These are phyloP conservation scores for Liolophura sinensis DNA, from an alignment of 1,140 invertebrate species.

Conservation along the genomic window DNA sequence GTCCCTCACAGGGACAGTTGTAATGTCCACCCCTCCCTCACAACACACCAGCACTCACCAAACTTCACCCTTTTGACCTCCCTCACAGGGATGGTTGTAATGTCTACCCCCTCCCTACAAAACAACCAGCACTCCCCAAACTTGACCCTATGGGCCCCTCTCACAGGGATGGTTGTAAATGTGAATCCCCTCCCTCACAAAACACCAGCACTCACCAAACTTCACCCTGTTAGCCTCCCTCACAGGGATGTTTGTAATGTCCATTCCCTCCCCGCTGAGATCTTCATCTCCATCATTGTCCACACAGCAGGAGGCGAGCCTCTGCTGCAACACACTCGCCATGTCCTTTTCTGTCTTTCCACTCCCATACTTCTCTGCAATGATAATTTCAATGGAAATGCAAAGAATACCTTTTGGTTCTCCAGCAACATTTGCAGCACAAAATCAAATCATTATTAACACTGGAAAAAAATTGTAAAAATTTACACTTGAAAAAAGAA, in stretches of 20 bases:
- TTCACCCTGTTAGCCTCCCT: slow-evolving; percentile 5
- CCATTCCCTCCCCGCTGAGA: no score
- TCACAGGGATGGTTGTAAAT: not conserved
- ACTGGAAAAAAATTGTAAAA: not conserved
- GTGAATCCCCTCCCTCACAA: not conserved
- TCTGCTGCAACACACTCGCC: slow-evolving; percentile 58
- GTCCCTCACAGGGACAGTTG: no score
- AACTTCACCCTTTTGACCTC: no score
- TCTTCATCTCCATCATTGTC: not conserved
- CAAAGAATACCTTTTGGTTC: not conserved
- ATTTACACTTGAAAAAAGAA: not conserved
- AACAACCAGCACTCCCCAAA: not conserved
- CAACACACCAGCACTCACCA: no score
- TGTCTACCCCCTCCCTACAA: no score
- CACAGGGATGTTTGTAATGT: no score
- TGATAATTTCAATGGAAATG: not conserved
- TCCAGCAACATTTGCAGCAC: not conserved
- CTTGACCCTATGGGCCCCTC: not conserved
- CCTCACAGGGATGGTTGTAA: no score
- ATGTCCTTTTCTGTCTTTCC: slow-evolving; percentile 63
- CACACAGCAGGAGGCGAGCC: slow-evolving; percentile 23
- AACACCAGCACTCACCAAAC: slow-evolving; percentile 52
- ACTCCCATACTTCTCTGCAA: no score
- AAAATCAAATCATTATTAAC: not conserved
- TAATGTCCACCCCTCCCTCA: no score